Evolutionary conservation across 2,797 vertebrate species (phyloP), one percentile per base, ranked within the genome.

Genomic region (Sebastes matsubarae): DNA sequence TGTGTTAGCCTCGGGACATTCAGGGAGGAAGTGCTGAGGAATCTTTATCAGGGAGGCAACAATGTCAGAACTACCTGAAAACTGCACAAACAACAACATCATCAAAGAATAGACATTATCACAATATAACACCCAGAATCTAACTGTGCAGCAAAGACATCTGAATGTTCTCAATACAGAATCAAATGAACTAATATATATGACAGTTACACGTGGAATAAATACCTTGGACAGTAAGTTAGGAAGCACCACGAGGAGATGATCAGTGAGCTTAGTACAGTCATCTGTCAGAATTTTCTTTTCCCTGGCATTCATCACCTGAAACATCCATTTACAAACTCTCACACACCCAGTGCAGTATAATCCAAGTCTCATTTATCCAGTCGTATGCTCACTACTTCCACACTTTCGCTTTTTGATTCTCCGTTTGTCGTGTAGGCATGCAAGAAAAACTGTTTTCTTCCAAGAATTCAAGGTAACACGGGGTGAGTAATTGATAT

Each of bases 171-270:
- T 69, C 4, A 10, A 50, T 1, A n/a, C 24, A 38, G 24, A 58
- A 24, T 64, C 2, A 25, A 10, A 66, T 1, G 0, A 38, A 36
- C 36, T 46, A 1, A 13, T 27, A n/a, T 13, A n/a, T 13, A 11
- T 2, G 24, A 67, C 22, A 16, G 3, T 24, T 2, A n/a, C 8
- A 11, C 11, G 38, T 13, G n/a, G 14, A 18, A 5, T 42, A 38
- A 84, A 81, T 92, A 99, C 98, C 97, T 98, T 98, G 68, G 95
- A 95, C 88, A 99, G 94, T 79, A 99, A 94, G 77, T 93, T 90
- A 82, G 97, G 97, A 91, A 99, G 96, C 82, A 94, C 94, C 67
- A 66, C n/a, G 78, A 97, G 90, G 86, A 98, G 96, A 90, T 97
- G 96, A 75, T 96, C 93, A 20, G 97, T 98, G 86, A 99, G 94